A percentile compares a stretch with the other conserved stretches of the same genome.
phyloP scores from a whole-genome alignment of 2,888 invertebrate genomes.

The Alloscopus bannaensis region DNA sequence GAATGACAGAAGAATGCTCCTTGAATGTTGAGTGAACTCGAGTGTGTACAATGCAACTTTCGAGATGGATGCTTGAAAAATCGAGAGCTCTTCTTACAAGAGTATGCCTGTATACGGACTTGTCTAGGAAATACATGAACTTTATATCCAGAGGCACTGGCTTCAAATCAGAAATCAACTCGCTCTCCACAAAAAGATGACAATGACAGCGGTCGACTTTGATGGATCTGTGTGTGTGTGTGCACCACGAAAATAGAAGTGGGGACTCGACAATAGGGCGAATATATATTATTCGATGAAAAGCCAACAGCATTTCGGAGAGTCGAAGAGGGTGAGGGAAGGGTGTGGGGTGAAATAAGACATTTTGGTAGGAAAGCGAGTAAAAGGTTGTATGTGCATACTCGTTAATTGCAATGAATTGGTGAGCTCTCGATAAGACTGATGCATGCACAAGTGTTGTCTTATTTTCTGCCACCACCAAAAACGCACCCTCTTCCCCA shows the following conservation, averaged over 20 bases:
- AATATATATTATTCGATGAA: background rate
- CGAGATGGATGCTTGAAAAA: too few relatives aligned
- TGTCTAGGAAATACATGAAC: too few relatives aligned
- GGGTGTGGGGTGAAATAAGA: slow-evolving; percentile 9
- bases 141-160: too few relatives aligned
- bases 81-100: too few relatives aligned
- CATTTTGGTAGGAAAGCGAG: slow-evolving; percentile 5
- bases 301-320: background rate
- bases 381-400: slow-evolving; percentile 23
- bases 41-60: too few relatives aligned
- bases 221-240: background rate
- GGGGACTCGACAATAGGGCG: background rate
- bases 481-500: too few relatives aligned
- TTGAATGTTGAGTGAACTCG: too few relatives aligned
- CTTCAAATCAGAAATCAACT: background rate
- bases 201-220: background rate
- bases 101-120: too few relatives aligned
- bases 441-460: slow-evolving; percentile 39
- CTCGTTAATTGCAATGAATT: slow-evolving; percentile 16
- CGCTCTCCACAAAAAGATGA: background rate
- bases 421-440: slow-evolving; percentile 3
- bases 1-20: too few relatives aligned
- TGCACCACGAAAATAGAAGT: background rate
- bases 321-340: background rate
- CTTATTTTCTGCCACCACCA: slow-evolving; percentile 33